Conservation (phyloP, 2,888 invertebrate genomes). For the Dynastes tityus region DNA sequence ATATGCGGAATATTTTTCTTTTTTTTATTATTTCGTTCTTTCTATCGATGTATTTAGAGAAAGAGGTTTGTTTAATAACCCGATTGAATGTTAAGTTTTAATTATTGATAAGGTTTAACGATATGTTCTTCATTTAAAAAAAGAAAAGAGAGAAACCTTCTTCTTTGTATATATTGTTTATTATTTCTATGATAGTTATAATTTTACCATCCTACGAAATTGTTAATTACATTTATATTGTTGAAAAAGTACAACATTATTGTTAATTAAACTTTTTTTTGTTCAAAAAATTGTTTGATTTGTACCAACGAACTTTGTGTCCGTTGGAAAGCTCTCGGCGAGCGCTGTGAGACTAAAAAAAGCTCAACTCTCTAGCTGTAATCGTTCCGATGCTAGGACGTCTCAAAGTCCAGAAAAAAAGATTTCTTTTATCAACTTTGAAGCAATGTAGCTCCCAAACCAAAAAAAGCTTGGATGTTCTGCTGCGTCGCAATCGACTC, state of each 20-base stretch:
- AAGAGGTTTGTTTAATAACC: constrained; percentile 49
- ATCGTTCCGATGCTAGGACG: no score
- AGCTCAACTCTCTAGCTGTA: no score
- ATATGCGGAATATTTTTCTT: background rate
- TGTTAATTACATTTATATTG: constrained; percentile 67
- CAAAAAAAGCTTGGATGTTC: no score
- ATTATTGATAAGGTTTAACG: constrained; percentile 43
- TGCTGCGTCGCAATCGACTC: no score
- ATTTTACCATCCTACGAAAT: constrained; percentile 58
- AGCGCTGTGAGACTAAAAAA: no score
- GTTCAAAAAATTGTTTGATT: constrained; percentile 47
- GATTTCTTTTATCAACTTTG: no score
- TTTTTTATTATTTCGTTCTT: constrained; percentile 13
- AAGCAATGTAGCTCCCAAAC: no score
- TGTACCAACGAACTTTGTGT: no score
- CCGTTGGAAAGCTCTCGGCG: no score
- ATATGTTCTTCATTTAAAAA: constrained; percentile 1
- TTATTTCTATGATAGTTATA: constrained; percentile 54
- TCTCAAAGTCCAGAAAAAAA: no score
- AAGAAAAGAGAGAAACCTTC: constrained; percentile 1
- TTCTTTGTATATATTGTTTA: constrained; percentile 64
- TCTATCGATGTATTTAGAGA: background rate
- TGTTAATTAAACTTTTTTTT: constrained; percentile 62
- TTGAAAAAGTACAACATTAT: constrained; percentile 66
- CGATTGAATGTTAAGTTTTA: constrained; percentile 49